These are phyloP conservation scores for Columba janthina DNA, from an alignment of 2,113 vertebrate genomes.

Conservation along the genomic window DNA sequence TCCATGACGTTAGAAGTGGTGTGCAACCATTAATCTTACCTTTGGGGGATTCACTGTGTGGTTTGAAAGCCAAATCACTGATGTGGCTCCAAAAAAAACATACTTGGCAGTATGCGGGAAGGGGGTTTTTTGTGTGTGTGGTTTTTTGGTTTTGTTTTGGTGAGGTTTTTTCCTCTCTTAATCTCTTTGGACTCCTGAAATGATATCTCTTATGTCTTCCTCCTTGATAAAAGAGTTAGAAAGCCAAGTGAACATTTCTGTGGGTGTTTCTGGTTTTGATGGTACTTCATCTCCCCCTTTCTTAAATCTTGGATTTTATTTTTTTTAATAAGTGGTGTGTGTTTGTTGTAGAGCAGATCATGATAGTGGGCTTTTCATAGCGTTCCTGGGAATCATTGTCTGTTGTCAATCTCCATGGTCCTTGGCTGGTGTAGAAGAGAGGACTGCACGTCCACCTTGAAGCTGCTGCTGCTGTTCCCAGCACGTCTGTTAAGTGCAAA, in stretches of 20 bases:
- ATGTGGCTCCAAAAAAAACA: neutral
- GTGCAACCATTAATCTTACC: neutral
- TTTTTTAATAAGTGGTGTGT: neutral
- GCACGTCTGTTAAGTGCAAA: neutral
- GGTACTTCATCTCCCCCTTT: neutral
- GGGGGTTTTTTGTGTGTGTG: rapidly evolving
- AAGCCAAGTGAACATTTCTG: neutral
- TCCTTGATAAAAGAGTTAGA: neutral
- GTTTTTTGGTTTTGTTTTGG: neutral
- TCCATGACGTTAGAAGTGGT: neutral
- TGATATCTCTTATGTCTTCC: neutral
- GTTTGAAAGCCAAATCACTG: slow-evolving; percentile 9
- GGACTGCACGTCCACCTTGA: neutral
- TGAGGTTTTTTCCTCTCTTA: neutral
- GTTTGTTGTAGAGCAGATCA: neutral
- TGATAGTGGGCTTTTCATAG: neutral
- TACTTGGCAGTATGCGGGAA: neutral
- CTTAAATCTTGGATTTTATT: neutral
- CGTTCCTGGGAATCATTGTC: neutral
- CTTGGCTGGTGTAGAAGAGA: neutral
- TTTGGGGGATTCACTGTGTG: neutral
- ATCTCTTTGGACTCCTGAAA: neutral
- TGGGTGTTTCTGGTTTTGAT: neutral
- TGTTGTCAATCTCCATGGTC: neutral
- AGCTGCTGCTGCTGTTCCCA: neutral